A percentile compares a stretch with the other conserved stretches of the same genome.
These are phyloP conservation scores for Butorides virescens DNA, from an alignment of 2,113 vertebrate genomes.

Conservation along the genomic window DNA sequence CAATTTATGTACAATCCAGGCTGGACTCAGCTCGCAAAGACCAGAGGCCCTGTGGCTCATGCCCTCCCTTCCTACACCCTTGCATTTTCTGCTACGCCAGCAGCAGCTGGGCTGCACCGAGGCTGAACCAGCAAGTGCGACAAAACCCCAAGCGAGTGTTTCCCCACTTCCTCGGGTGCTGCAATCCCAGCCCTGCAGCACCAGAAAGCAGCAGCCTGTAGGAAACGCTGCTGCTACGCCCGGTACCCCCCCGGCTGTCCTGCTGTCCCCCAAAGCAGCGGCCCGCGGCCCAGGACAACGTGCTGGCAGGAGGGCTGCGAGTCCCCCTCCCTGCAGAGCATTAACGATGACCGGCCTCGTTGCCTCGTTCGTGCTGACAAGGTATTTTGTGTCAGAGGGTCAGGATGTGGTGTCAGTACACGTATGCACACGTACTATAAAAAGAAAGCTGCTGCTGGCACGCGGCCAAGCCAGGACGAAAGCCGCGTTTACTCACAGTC, in stretches of 20 bases:
- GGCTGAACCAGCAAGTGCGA: background rate
- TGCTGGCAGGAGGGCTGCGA: background rate
- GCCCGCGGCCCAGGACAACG: accelerated
- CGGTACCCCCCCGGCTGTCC: background rate
- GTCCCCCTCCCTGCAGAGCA: background rate
- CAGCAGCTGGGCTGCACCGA: background rate
- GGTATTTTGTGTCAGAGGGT: background rate
- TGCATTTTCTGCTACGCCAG: background rate
- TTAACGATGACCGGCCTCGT: accelerated
- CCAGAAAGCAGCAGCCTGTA: accelerated
- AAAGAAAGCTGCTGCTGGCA: background rate
- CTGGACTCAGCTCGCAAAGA: background rate
- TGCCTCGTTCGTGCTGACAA: background rate
- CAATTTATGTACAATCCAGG: background rate
- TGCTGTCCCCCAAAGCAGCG: background rate
- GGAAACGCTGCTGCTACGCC: background rate
- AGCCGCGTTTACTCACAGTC: background rate
- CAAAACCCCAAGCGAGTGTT: background rate
- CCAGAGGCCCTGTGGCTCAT: background rate
- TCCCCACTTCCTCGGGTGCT: background rate
- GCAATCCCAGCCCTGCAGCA: background rate
- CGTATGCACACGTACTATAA: accelerated
- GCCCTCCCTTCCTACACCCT: background rate
- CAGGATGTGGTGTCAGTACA: slow-evolving; percentile 20
- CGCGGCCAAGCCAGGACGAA: background rate